Conservation (phyloP, 2,888 invertebrate genomes). For the Macaria notata region DNA sequence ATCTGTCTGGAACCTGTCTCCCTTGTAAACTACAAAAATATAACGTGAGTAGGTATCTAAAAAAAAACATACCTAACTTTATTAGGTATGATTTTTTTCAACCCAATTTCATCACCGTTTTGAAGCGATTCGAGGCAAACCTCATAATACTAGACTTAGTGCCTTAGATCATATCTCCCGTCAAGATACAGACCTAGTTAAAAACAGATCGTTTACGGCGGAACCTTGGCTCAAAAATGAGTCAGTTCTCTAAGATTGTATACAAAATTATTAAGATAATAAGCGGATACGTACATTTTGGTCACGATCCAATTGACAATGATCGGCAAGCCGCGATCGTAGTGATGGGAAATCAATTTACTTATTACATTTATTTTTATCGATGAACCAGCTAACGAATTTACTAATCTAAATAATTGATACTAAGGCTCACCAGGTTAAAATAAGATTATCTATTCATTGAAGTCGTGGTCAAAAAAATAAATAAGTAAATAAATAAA, state of each 20-base stretch:
- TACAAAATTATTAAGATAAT: constrained; percentile 81
- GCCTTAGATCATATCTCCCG: constrained; percentile 16
- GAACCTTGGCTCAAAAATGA: constrained; percentile 78
- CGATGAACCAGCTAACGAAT: too few relatives aligned
- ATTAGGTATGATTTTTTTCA: not conserved
- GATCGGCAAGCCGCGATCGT: constrained; percentile 68
- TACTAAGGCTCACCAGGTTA: too few relatives aligned
- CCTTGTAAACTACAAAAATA: too few relatives aligned
- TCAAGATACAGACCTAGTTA: constrained; percentile 42
- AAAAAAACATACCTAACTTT: too few relatives aligned
- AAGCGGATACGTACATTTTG: constrained; percentile 80
- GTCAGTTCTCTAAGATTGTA: constrained; percentile 69
- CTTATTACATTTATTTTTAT: too few relatives aligned
- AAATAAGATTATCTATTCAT: too few relatives aligned
- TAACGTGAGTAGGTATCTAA: too few relatives aligned
- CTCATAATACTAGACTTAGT: constrained; percentile 6
- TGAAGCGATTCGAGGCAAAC: constrained; percentile 7
- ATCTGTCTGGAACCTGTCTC: too few relatives aligned
- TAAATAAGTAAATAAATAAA: too few relatives aligned
- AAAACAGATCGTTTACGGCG: constrained; percentile 54
- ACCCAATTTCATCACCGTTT: constrained; percentile 1
- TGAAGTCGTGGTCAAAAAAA: too few relatives aligned
- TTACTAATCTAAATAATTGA: too few relatives aligned
- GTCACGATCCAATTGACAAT: constrained; percentile 82
- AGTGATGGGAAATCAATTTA: constrained; percentile 42